Evolutionary conservation across 2,797 vertebrate species (phyloP), one percentile per base, ranked within the genome.

Genomic region (Eulemur coronatus): DNA sequence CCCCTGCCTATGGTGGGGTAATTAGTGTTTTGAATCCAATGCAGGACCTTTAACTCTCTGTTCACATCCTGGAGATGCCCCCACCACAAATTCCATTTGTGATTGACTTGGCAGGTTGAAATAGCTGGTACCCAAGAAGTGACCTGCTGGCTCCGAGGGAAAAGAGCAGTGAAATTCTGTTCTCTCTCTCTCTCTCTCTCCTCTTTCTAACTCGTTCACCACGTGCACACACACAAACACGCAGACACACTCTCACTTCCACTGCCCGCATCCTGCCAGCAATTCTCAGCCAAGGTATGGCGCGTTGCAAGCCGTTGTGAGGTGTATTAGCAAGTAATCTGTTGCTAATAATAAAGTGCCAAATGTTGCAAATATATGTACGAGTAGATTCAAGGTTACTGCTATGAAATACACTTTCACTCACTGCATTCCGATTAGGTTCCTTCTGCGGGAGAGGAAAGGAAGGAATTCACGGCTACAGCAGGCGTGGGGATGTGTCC

Each of bases 341-440:
- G 90, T 9, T 69, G 69, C 94, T 95, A 91, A 95, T 85, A 91
- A 95, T 93, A 78, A 94, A 76, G 70, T 79, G 50, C 82, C 69
- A 41, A 79, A n/a, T 7, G 52, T 63, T 75, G 75, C 73, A 91
- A 89, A 96, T 80, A 18, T 24, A 61, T 28, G 79, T 89, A 28
- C 8, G 2, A 86, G 85, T 28, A 84, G 81, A 59, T 38, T 84
- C 97, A 86, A 94, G 94, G 94, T 89, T 84, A 76, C 86, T 80
- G 75, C 89, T 84, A 17, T 38, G 80, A 85, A 94, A 70, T 69
- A n/a, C 9, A 1, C 78, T 78, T 52, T 35, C 67, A 15, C 76
- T 91, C 69, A 5, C n/a, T 89, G 91, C 89, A 91, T 94, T 65
- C 93, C 80, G 57, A 89, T 96, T 26, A 84, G 82, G 26, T 26